Percentiles rank a stretch among this genome's conserved stretches.
phyloP scores from a whole-genome alignment of 2,797 vertebrate species.

The Craterocephalus amniculus region DNA sequence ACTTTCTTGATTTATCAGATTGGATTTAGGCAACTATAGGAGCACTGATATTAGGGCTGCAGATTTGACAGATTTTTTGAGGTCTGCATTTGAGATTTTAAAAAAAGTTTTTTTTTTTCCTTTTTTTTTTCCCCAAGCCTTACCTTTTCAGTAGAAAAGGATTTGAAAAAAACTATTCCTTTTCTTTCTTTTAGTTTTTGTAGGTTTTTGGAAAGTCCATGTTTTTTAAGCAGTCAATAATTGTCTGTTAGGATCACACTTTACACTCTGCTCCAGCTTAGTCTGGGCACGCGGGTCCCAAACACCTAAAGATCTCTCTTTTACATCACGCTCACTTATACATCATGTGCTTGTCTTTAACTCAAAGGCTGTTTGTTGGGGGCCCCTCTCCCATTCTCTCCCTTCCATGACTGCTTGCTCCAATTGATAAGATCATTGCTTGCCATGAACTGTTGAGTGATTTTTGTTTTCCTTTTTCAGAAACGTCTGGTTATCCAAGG shows the following conservation, averaged over 20 bases:
- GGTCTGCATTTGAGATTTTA: constrained; percentile 38
- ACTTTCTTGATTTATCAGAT: constrained; percentile 14
- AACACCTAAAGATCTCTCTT: constrained; percentile 79
- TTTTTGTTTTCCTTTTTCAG: constrained; percentile 89
- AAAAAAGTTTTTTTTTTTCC: constrained; percentile 17
- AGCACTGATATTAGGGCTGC: constrained; percentile 25
- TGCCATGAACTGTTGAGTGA: constrained; percentile 82
- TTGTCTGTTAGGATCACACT: constrained; percentile 74
- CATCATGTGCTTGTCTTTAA: constrained; percentile 77
- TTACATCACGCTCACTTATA: constrained; percentile 75
- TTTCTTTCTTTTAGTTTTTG: constrained; percentile 50
- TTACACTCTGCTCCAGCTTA: constrained; percentile 86
- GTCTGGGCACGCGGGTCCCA: constrained; percentile 88
- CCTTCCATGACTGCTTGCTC: constrained; percentile 95
- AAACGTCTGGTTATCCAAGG: constrained; percentile 96
- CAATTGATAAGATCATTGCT: constrained; percentile 81
- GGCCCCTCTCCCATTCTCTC: constrained; percentile 80
- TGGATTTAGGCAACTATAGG: constrained; percentile 16
- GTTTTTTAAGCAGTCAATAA: constrained; percentile 53
- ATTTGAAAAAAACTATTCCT: constrained; percentile 1
- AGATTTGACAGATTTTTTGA: constrained; percentile 29
- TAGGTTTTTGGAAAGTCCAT: constrained; percentile 50
- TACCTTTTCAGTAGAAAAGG: constrained; percentile 18
- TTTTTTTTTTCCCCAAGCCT: constrained; percentile 20
- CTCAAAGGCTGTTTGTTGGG: constrained; percentile 83